phyloP scores from a whole-genome alignment of 2,797 vertebrate species.

The Thaleichthys pacificus region DNA sequence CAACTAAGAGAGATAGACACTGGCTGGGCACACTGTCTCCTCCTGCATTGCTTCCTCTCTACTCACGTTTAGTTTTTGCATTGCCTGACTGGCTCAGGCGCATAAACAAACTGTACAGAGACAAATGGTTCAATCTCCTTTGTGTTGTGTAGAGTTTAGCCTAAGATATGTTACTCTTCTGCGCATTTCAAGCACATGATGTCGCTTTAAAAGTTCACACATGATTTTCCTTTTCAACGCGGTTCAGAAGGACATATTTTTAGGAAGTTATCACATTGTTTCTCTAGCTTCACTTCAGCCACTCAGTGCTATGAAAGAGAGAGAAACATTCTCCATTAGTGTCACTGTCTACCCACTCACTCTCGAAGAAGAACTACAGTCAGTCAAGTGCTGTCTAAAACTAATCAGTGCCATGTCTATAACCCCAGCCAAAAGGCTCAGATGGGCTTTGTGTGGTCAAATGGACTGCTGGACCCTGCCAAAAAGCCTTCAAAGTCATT shows the following conservation, averaged over 20 bases:
- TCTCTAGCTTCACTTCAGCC: slow-evolving; percentile 6
- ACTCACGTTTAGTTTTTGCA: slow-evolving; percentile 23
- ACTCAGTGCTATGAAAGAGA: slow-evolving; percentile 20
- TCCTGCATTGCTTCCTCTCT: slow-evolving; percentile 35
- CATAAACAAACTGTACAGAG: slow-evolving; percentile 24
- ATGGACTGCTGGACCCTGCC: slow-evolving; percentile 61
- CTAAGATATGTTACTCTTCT: neutral
- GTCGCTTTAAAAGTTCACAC: neutral
- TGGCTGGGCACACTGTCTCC: slow-evolving; percentile 42
- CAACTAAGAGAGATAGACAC: slow-evolving; percentile 49
- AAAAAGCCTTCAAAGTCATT: slow-evolving; percentile 69
- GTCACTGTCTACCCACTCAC: slow-evolving; percentile 24
- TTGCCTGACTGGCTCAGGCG: slow-evolving; percentile 21
- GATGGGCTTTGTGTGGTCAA: slow-evolving; percentile 64
- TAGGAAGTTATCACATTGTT: neutral
- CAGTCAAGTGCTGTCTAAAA: slow-evolving; percentile 47
- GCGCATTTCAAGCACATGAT: neutral
- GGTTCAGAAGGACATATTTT: neutral
- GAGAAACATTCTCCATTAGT: slow-evolving; percentile 33
- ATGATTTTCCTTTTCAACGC: neutral
- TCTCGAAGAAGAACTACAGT: slow-evolving; percentile 40
- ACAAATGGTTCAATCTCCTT: neutral
- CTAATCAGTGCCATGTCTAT: slow-evolving; percentile 47
- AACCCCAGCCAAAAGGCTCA: slow-evolving; percentile 63
- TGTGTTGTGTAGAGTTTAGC: slow-evolving; percentile 11